Evolutionary conservation across 2,113 vertebrate genomes (phyloP).

Genomic region (Oryzias melastigma): DNA sequence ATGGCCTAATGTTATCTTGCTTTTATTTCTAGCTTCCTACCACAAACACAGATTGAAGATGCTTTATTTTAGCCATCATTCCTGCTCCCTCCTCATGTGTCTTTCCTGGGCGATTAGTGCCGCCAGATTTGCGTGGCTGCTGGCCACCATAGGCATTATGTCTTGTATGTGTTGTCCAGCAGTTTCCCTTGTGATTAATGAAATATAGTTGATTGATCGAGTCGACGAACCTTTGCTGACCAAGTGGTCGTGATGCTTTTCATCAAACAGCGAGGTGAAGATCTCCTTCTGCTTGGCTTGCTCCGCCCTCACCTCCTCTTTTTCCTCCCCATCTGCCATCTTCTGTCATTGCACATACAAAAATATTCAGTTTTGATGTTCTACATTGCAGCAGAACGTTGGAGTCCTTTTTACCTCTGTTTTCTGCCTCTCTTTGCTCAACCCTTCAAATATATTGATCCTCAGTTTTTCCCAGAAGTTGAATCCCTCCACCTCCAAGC

Average conservation of each 20-base stretch:
- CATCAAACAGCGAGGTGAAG: slow-evolving; percentile 89
- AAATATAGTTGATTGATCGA: too few relatives aligned
- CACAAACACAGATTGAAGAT: too few relatives aligned
- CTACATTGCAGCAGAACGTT: slow-evolving; percentile 31
- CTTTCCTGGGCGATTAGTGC: too few relatives aligned
- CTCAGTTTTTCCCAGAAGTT: slow-evolving; percentile 93
- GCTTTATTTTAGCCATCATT: too few relatives aligned
- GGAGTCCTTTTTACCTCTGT: slow-evolving; percentile 78
- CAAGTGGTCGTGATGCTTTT: slow-evolving; percentile 90
- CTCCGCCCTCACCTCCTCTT: slow-evolving; percentile 85
- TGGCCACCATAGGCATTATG: too few relatives aligned
- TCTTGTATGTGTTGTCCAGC: too few relatives aligned
- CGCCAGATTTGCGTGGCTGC: too few relatives aligned
- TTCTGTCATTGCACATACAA: slow-evolving; percentile 41
- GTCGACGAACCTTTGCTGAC: slow-evolving; percentile 83
- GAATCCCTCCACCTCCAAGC: slow-evolving; percentile 87
- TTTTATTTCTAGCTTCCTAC: too few relatives aligned
- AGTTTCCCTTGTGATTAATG: too few relatives aligned
- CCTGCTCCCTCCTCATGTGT: too few relatives aligned
- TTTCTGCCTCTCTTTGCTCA: slow-evolving; percentile 81
- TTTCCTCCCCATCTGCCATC: slow-evolving; percentile 85
- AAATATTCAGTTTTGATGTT: slow-evolving; percentile 28
- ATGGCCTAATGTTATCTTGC: too few relatives aligned
- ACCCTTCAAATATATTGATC: slow-evolving; percentile 83
- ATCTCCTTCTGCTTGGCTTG: slow-evolving; percentile 85